Percentiles rank a stretch among this genome's conserved stretches.
phyloP scores from a whole-genome alignment of 2,797 vertebrate genomes.

The Arctocebus calabarensis region DNA sequence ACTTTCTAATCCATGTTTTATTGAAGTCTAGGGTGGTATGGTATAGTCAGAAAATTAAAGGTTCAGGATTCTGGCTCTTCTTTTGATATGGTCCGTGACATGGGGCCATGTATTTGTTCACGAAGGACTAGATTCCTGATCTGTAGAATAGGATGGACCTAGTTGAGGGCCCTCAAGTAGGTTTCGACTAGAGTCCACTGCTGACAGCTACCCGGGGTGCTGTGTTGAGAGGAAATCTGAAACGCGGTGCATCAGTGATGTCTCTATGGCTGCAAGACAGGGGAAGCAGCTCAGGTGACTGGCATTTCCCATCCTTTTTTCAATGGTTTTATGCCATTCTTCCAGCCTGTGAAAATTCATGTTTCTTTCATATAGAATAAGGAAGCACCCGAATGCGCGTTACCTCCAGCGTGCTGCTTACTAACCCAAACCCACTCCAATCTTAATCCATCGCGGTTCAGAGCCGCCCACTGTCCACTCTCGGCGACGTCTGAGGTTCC shows the following conservation, averaged over 20 bases:
- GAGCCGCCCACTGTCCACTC: neutral
- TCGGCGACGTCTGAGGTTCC: neutral
- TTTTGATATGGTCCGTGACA: neutral
- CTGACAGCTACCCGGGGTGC: neutral
- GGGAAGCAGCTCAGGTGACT: neutral
- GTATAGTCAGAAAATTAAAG: neutral
- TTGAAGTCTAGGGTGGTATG: neutral
- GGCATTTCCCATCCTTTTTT: neutral
- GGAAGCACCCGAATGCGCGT: neutral
- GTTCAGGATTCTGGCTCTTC: neutral
- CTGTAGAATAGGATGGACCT: neutral
- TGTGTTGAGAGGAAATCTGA: neutral
- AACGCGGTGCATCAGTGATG: neutral
- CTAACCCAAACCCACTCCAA: neutral
- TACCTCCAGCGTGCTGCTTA: neutral
- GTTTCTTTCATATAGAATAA: neutral
- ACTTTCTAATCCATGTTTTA: conserved; percentile 33
- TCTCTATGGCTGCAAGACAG: neutral
- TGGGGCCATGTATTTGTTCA: neutral
- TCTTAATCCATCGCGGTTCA: neutral
- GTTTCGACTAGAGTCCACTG: neutral
- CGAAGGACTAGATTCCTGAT: neutral
- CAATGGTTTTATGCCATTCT: neutral
- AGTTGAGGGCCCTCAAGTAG: neutral
- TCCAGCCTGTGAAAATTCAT: neutral